Conservation (phyloP, 2,797 vertebrate genomes). For the Xerus rutilus region DNA sequence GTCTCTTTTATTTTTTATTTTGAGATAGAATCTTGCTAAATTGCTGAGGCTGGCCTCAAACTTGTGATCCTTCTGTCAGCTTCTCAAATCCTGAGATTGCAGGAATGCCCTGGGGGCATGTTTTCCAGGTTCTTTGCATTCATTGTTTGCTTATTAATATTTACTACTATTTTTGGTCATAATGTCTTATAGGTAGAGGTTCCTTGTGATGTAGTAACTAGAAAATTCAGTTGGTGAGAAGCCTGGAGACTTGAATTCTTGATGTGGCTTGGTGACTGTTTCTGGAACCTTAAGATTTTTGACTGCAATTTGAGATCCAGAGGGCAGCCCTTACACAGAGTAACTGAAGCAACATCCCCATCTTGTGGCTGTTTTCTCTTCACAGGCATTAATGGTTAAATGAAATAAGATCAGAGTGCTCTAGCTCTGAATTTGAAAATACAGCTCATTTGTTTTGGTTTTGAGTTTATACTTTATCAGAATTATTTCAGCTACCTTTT, state of each 20-base stretch:
- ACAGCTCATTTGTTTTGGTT: background rate
- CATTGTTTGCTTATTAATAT: too few relatives aligned
- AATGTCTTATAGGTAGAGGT: background rate
- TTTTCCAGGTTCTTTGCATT: background rate
- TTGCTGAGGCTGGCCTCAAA: too few relatives aligned
- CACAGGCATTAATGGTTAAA: background rate
- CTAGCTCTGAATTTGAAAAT: constrained; percentile 15
- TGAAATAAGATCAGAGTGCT: background rate
- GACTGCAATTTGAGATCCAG: background rate
- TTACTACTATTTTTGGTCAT: background rate
- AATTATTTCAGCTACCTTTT: background rate
- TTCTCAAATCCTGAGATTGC: too few relatives aligned
- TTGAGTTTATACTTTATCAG: background rate
- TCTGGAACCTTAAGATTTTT: background rate
- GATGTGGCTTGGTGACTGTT: background rate
- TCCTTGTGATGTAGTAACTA: background rate
- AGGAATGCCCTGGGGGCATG: background rate
- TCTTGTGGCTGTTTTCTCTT: background rate
- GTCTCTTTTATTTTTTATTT: too few relatives aligned
- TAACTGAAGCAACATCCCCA: background rate
- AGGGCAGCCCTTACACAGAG: background rate
- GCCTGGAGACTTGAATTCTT: background rate
- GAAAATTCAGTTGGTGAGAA: background rate
- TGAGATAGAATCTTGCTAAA: too few relatives aligned
- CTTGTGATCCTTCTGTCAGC: too few relatives aligned